Conservation (phyloP, 2,797 vertebrate genomes). For the Dryobates pubescens region DNA sequence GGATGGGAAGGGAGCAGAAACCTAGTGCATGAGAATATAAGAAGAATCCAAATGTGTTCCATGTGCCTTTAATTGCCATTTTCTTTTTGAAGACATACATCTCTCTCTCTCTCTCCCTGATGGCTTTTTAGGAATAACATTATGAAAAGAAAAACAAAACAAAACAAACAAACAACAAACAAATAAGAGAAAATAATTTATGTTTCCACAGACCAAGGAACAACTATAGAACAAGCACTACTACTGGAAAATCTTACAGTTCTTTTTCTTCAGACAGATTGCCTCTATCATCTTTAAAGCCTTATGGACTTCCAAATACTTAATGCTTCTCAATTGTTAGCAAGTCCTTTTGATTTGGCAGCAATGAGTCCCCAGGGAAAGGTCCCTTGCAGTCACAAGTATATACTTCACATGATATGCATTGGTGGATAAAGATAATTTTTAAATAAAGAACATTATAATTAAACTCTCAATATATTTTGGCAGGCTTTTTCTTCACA, state of each 20-base stretch:
- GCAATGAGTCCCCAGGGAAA: neutral
- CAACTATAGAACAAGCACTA: neutral
- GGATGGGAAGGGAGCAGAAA: neutral
- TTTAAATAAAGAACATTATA: neutral
- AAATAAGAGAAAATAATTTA: neutral
- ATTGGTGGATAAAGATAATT: neutral
- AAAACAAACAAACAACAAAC: too few relatives aligned
- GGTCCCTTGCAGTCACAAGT: neutral
- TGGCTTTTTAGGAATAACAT: neutral
- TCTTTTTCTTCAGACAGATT: neutral
- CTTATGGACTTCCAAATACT: neutral
- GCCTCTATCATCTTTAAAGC: neutral
- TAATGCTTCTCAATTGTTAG: neutral
- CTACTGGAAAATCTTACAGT: neutral
- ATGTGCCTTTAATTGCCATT: neutral
- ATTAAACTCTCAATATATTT: neutral
- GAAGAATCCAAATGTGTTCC: neutral
- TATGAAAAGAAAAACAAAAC: neutral
- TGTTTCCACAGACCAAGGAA: neutral
- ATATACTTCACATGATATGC: neutral
- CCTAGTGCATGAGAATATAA: neutral
- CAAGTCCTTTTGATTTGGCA: neutral
- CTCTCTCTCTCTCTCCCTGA: neutral
- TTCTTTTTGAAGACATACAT: neutral
- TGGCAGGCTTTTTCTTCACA: neutral